phyloP scores from a whole-genome alignment of 2,797 vertebrate genomes.

The Pristis pectinata region DNA sequence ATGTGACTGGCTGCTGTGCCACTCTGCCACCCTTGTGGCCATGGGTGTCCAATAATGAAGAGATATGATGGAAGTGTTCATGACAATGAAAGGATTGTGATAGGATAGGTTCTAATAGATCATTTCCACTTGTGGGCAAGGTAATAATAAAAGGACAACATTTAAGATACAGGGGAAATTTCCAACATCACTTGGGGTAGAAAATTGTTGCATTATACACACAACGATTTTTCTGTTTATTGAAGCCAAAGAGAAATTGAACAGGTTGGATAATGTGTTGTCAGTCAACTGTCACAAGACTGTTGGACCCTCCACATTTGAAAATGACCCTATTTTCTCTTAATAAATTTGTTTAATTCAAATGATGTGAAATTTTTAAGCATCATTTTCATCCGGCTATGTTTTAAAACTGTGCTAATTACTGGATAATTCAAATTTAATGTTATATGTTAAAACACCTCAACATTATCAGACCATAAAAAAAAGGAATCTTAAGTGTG shows the following conservation, averaged over 20 bases:
- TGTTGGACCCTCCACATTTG: no score
- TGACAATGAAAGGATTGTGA: no score
- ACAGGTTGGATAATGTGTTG: no score
- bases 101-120: no score
- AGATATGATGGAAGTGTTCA: no score
- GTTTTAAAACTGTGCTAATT: not conserved
- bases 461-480: not conserved
- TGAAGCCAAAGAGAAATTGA: not conserved
- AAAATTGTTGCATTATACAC: not conserved
- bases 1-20: no score
- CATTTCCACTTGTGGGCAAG: no score
- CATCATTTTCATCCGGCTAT: not conserved
- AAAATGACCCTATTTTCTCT: not conserved
- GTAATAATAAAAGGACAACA: no score
- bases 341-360: not conserved
- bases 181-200: not conserved
- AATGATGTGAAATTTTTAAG: not conserved
- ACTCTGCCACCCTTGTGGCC: no score
- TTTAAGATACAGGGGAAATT: not conserved
- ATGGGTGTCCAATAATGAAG: not conserved
- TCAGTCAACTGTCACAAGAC: not conserved
- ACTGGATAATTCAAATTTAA: not conserved
- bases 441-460: not conserved
- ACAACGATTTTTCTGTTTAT: not conserved
- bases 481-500: no score